Percentiles rank a stretch among this genome's conserved stretches.
phyloP scores from a whole-genome alignment of 1,140 invertebrate genomes.

The Episyrphus balteatus region DNA sequence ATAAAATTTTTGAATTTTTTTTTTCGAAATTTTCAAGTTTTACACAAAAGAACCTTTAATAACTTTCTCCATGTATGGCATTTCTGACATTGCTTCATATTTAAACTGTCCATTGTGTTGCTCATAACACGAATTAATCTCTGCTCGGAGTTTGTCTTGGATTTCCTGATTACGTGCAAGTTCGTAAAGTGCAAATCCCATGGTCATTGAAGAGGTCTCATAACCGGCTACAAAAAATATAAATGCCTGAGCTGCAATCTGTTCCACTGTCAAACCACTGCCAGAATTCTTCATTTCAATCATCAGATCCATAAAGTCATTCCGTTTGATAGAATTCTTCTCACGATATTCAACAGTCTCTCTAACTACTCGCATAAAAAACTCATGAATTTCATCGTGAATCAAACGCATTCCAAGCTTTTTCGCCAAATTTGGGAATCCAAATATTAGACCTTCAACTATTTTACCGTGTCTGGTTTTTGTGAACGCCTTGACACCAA shows the following conservation, averaged over 20 bases:
- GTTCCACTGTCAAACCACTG: conserved; percentile 14
- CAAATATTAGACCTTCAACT: conserved; percentile 11
- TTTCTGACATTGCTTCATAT: conserved; percentile 43
- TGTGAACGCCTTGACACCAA: conserved; percentile 22
- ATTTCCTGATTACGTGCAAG: conserved; percentile 38
- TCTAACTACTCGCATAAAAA: conserved; percentile 38
- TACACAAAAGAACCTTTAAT: conserved; percentile 27
- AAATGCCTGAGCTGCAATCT: conserved; percentile 42
- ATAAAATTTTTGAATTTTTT: neutral
- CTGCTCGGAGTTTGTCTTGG: conserved; percentile 38
- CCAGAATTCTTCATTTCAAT: conserved; percentile 25
- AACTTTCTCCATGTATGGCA: conserved; percentile 46
- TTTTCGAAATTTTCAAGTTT: neutral
- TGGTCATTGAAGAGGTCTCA: conserved; percentile 39
- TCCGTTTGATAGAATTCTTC: conserved; percentile 34
- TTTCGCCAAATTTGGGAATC: conserved; percentile 14
- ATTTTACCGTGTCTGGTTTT: conserved; percentile 10
- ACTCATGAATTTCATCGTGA: conserved; percentile 35
- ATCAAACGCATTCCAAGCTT: conserved; percentile 20
- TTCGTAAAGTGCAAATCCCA: conserved; percentile 39
- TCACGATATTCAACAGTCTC: conserved; percentile 40
- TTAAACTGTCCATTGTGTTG: conserved; percentile 40
- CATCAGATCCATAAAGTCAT: conserved; percentile 46
- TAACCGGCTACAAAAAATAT: conserved; percentile 53
- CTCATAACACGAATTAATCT: conserved; percentile 37